These are phyloP conservation scores for Ctenodactylus gundi DNA, from an alignment of 2,113 vertebrate species.

Conservation along the genomic window DNA sequence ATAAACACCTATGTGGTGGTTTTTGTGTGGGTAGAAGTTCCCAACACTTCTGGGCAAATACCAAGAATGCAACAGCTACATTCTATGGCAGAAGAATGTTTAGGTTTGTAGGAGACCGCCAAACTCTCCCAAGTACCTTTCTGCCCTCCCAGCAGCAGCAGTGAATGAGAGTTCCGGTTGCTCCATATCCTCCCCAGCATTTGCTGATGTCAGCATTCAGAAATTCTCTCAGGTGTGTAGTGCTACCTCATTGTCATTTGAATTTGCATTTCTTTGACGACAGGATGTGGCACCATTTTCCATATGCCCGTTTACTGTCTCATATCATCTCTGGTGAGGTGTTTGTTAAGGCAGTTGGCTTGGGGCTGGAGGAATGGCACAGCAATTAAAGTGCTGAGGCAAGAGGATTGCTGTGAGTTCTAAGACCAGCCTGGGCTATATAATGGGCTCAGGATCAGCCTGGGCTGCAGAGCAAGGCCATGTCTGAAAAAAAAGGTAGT, in stretches of 20 bases:
- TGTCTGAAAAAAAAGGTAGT: too few relatives aligned
- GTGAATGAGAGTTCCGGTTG: rapidly evolving
- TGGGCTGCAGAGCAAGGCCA: too few relatives aligned
- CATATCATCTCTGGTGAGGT: not conserved
- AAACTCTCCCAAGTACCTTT: not conserved
- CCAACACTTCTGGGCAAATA: not conserved
- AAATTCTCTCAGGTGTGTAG: not conserved
- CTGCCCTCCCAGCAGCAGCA: not conserved
- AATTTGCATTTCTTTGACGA: not conserved
- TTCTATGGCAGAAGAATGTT: not conserved
- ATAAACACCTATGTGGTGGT: not conserved
- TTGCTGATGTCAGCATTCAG: too few relatives aligned
- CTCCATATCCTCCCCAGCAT: not conserved
- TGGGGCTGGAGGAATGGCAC: too few relatives aligned
- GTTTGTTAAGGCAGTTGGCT: not conserved
- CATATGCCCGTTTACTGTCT: not conserved
- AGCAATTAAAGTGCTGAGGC: too few relatives aligned
- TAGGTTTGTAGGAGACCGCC: not conserved
- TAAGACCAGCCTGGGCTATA: too few relatives aligned
- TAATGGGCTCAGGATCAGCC: too few relatives aligned
- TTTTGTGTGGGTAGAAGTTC: not conserved
- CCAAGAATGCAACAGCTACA: not conserved
- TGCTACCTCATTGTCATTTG: not conserved
- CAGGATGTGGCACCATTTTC: not conserved
- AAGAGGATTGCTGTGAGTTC: too few relatives aligned